A percentile compares a stretch with the other conserved stretches of the same genome.
phyloP scores from a whole-genome alignment of 2,797 vertebrate genomes.

The Gymnopithys bicolor region DNA sequence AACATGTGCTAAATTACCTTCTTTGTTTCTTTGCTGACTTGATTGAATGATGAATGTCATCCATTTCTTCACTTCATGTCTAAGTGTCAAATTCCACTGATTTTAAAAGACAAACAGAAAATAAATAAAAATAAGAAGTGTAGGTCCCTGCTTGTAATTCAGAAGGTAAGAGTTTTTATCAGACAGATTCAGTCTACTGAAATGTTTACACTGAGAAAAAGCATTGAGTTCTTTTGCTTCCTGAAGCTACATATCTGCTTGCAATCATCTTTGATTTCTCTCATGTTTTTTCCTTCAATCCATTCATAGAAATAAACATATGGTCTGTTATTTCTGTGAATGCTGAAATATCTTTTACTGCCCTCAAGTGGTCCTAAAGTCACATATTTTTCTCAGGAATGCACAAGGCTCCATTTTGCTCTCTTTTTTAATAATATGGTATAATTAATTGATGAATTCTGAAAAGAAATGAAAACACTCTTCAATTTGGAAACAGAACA shows the following conservation, averaged over 20 bases:
- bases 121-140: not conserved
- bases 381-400: not conserved
- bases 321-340: not conserved
- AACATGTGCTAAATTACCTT: not conserved
- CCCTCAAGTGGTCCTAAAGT: constrained; percentile 35
- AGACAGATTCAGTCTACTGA: not conserved
- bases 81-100: not conserved
- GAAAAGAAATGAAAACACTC: not conserved
- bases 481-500: not conserved
- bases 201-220: not conserved
- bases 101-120: not conserved
- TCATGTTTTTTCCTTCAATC: not conserved
- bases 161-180: not conserved
- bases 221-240: not conserved
- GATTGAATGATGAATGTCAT: not conserved
- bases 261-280: not conserved
- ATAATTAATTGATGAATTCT: not conserved
- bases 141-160: not conserved
- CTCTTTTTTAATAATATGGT: not conserved
- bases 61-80: not conserved
- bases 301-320: not conserved
- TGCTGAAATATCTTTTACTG: constrained; percentile 15
- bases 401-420: not conserved
- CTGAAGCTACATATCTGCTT: not conserved
- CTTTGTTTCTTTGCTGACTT: not conserved